Base-by-base conservation (phyloP, 2,797 vertebrate species). In the Gymnoscopelus microlampas region DNA sequence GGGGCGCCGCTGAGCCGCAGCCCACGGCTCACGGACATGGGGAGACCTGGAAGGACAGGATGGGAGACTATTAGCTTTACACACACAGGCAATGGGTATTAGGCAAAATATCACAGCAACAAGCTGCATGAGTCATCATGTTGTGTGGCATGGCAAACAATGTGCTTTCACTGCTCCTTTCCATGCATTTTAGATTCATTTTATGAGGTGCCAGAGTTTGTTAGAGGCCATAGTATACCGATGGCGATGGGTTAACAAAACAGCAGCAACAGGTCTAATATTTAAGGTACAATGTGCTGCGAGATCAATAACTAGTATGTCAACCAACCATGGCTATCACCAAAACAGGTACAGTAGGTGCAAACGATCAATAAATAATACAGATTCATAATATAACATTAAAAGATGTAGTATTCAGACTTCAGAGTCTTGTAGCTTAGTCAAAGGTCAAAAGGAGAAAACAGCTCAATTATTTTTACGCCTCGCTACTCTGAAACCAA, bases 11-110 rank as follows among this genome's bases (percentile, higher is more conserved):
- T 91, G 89, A 96, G 95, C 95, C 95, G 95, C 92, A 94, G 91
- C 93, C 94, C 94, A 94, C 95, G 95, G 95, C 94, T 96, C 94
- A 96, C 93, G 93, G 95, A 97, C 97, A 98, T 98, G 94, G 93
- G 97, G 95, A 94, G 91, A 93, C 91, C 96, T 96, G 78, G 47
- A 74, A 79, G 61, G 68, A 14, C 24, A 57, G 15, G 66, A 53
- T 19, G 64, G 71, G 32, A 60, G 53, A 58, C 5, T 11, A 11
- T 66, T 15, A 59, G 57, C 57, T 49, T 53, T 2, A 57, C 2
- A 50, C 39, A 24, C 9, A 54, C 23, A 19, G 23, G 61, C 26
- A 58, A 10, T 9, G 9, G 39, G 39, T 35, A 5, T 35, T 44
- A 53, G 35, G 51, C 15, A 53, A 51, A 53, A 15, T n/a, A 53